Percentiles rank a stretch among this genome's conserved stretches.
Evolutionary conservation across 2,113 vertebrate genomes (phyloP).

Genomic region (Trachemys scripta): DNA sequence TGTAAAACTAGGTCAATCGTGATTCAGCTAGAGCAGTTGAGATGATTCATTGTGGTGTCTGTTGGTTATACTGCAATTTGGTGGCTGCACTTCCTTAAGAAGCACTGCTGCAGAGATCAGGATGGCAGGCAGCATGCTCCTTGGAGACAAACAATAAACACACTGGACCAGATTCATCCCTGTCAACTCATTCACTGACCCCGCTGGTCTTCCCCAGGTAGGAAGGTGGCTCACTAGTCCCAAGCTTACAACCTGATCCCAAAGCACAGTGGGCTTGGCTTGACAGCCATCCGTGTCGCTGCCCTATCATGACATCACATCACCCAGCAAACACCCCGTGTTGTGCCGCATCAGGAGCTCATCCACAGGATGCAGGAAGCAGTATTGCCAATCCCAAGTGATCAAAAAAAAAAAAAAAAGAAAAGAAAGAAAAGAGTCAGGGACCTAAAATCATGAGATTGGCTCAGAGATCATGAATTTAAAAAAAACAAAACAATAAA

Average conservation of each 20-base stretch:
- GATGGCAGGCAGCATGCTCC: not conserved
- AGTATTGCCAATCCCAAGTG: not conserved
- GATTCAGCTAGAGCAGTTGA: constrained; percentile 25
- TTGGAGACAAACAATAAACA: not conserved
- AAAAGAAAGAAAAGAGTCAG: not conserved
- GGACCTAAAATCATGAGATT: not conserved
- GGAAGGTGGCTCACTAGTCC: not conserved
- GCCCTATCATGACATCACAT: not conserved
- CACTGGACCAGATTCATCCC: not conserved
- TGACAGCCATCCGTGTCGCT: not conserved
- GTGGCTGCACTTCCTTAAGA: constrained; percentile 5
- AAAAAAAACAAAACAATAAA: not conserved
- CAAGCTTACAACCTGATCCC: not conserved
- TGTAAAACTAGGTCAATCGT: constrained; percentile 53
- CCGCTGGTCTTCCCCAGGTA: not conserved
- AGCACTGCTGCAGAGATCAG: not conserved
- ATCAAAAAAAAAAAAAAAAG: not conserved
- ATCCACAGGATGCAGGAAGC: not conserved
- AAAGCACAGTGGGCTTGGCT: not conserved
- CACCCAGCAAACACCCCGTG: not conserved
- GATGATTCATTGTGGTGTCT: constrained; percentile 52
- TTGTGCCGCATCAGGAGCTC: not conserved
- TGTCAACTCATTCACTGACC: not conserved
- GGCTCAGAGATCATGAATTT: not conserved
- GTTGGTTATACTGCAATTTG: not conserved